Percentiles rank a stretch among this genome's conserved stretches.
Evolutionary conservation across 2,888 invertebrate species (phyloP).

Genomic region (Bombyx huttoni): DNA sequence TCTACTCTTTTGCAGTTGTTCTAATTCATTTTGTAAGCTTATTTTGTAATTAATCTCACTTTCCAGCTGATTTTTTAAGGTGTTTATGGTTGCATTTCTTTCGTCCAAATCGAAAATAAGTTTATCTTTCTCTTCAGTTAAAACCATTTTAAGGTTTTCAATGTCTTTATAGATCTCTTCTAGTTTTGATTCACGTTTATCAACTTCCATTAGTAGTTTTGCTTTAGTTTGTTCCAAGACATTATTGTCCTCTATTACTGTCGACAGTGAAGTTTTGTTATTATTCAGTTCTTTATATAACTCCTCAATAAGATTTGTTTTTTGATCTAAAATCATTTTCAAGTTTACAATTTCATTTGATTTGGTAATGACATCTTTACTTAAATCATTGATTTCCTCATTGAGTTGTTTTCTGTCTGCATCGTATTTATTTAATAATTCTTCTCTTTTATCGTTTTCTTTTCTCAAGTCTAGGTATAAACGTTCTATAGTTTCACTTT

Average conservation of each 20-base stretch:
- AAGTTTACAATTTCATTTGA: slow-evolving; percentile 25
- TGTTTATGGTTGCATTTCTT: slow-evolving; percentile 27
- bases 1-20: slow-evolving; percentile 19
- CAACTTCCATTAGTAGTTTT: slow-evolving; percentile 25
- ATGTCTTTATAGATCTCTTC: slow-evolving; percentile 27
- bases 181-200: slow-evolving; percentile 21
- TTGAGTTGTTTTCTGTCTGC: slow-evolving; percentile 22
- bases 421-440: slow-evolving; percentile 27
- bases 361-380: slow-evolving; percentile 24
- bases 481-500: slow-evolving; percentile 42
- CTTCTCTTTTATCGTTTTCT: slow-evolving; percentile 29
- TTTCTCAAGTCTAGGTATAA: slow-evolving; percentile 34
- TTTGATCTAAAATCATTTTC: slow-evolving; percentile 22
- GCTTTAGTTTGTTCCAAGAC: slow-evolving; percentile 24
- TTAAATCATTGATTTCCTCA: slow-evolving; percentile 17
- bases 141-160: slow-evolving; percentile 22
- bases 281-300: slow-evolving; percentile 27
- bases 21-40: slow-evolving; percentile 26
- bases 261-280: slow-evolving; percentile 18
- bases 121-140: slow-evolving; percentile 26
- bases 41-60: slow-evolving; percentile 40
- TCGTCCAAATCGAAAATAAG: slow-evolving; percentile 32
- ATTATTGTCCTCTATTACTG: slow-evolving; percentile 23
- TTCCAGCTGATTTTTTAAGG: slow-evolving; percentile 36
- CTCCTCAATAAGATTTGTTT: slow-evolving; percentile 20